A percentile compares a stretch with the other conserved stretches of the same genome.
phyloP scores from a whole-genome alignment of 1,140 invertebrate genomes.

The Polypedilum vanderplanki region DNA sequence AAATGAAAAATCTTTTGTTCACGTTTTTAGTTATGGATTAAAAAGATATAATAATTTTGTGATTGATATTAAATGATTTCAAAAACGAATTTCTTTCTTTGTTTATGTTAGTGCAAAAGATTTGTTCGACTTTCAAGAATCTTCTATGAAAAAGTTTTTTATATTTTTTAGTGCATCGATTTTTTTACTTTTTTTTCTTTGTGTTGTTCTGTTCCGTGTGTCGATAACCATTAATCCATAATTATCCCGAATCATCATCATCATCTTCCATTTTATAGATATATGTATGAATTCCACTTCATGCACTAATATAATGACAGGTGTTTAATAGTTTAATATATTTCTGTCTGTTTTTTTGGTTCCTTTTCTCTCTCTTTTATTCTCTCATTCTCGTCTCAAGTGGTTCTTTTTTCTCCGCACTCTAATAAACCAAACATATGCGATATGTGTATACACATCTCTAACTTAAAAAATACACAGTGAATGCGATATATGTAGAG shows the following conservation, averaged over 20 bases:
- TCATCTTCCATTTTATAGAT: conserved; percentile 23
- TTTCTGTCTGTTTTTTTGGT: conserved; percentile 18
- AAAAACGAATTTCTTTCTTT: too few species aligned
- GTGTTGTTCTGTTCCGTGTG: not conserved
- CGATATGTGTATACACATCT: conserved; percentile 4
- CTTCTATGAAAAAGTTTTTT: too few species aligned
- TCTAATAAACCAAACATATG: conserved; percentile 29
- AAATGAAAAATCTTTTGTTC: too few species aligned
- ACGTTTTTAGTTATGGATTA: too few species aligned
- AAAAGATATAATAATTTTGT: too few species aligned
- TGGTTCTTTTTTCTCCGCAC: conserved; percentile 22
- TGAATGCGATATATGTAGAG: not conserved
- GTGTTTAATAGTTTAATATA: conserved; percentile 28
- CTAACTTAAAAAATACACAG: conserved; percentile 14
- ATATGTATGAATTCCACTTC: not conserved
- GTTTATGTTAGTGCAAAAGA: too few species aligned
- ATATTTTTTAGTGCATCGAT: conserved; percentile 30
- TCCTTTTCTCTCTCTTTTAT: conserved; percentile 21
- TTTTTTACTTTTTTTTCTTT: too few species aligned
- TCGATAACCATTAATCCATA: conserved; percentile 26
- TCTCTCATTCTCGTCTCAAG: not conserved
- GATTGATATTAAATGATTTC: too few species aligned
- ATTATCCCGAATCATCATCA: conserved; percentile 26
- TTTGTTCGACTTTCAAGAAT: too few species aligned
- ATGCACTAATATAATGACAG: conserved; percentile 24